Conservation (phyloP, 2,888 invertebrate genomes). For the Phania funesta region DNA sequence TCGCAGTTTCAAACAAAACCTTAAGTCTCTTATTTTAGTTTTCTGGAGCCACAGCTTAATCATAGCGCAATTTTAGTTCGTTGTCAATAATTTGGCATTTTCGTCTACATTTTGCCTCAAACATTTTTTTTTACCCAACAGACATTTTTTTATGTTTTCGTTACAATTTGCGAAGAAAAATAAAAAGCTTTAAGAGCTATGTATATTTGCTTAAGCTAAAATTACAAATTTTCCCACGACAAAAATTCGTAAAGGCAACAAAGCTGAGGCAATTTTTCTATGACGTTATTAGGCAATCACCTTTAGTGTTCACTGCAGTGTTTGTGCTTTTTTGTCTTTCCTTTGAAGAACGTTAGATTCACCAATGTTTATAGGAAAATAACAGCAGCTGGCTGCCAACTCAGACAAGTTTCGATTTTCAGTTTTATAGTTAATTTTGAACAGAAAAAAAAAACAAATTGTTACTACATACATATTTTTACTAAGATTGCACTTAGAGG, state of each 20-base stretch:
- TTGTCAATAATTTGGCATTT: background rate
- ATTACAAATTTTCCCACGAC: slow-evolving; percentile 77
- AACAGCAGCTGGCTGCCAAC: slow-evolving; percentile 57
- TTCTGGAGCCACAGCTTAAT: too few relatives aligned
- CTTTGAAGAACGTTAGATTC: slow-evolving; percentile 71
- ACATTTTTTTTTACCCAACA: slow-evolving; percentile 50
- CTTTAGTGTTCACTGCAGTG: slow-evolving; percentile 7
- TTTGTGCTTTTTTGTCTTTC: slow-evolving; percentile 2
- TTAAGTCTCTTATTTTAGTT: too few relatives aligned
- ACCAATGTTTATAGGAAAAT: slow-evolving; percentile 42
- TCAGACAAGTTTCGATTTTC: slow-evolving; percentile 27
- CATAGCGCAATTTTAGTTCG: background rate
- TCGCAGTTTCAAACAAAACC: too few relatives aligned
- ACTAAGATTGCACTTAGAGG: slow-evolving; percentile 72
- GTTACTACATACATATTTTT: slow-evolving; percentile 21
- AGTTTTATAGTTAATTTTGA: slow-evolving; percentile 20
- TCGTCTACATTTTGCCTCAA: slow-evolving; percentile 36
- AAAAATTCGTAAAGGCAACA: slow-evolving; percentile 49
- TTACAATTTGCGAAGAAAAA: slow-evolving; percentile 60
- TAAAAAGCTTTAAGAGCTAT: slow-evolving; percentile 21
- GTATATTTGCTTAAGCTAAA: slow-evolving; percentile 69
- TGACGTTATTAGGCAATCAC: slow-evolving; percentile 55
- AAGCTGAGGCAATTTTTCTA: slow-evolving; percentile 18
- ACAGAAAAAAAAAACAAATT: background rate
- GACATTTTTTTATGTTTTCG: slow-evolving; percentile 55